Evolutionary conservation across 53 echinoderm and acorn worm species (phyloP).

Genomic region (Pentamera pediparva): DNA sequence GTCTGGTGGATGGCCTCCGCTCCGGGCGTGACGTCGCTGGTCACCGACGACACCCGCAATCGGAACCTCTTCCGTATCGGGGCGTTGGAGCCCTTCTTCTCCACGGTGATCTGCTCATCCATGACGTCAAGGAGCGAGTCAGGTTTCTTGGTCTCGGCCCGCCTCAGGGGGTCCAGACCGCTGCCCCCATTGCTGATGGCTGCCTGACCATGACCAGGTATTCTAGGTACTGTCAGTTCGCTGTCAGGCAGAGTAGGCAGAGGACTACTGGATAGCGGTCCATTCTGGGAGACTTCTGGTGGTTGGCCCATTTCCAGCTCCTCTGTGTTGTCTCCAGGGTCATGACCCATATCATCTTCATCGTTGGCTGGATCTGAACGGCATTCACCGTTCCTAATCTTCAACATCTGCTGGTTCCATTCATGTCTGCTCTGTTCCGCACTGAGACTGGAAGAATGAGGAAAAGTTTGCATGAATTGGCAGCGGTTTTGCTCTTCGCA

Average conservation of each 20-base stretch:
- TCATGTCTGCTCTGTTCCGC: constrained; percentile 17
- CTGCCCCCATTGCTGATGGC: background rate
- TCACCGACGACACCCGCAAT: background rate
- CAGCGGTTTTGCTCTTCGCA: too few species aligned
- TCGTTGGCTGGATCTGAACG: background rate
- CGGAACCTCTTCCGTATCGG: constrained; percentile 28
- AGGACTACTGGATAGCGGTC: too few species aligned
- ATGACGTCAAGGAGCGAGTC: background rate
- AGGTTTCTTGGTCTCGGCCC: background rate
- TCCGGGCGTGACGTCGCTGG: background rate
- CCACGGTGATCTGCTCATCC: constrained; percentile 25
- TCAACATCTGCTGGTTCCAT: background rate
- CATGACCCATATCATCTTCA: background rate
- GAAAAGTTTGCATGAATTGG: too few species aligned
- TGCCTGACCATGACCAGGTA: too few species aligned
- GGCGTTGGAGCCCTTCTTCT: constrained; percentile 27
- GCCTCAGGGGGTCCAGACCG: background rate
- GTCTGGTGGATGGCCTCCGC: background rate
- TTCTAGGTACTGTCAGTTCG: too few species aligned
- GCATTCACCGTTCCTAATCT: background rate
- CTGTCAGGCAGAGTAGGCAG: too few species aligned
- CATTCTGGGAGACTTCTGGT: too few species aligned
- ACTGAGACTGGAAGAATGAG: background rate
- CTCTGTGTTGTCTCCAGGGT: too few species aligned
- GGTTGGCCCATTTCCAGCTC: too few species aligned